Base-by-base conservation (phyloP, 2,113 vertebrate genomes). In the Hydrolagus affinis region DNA sequence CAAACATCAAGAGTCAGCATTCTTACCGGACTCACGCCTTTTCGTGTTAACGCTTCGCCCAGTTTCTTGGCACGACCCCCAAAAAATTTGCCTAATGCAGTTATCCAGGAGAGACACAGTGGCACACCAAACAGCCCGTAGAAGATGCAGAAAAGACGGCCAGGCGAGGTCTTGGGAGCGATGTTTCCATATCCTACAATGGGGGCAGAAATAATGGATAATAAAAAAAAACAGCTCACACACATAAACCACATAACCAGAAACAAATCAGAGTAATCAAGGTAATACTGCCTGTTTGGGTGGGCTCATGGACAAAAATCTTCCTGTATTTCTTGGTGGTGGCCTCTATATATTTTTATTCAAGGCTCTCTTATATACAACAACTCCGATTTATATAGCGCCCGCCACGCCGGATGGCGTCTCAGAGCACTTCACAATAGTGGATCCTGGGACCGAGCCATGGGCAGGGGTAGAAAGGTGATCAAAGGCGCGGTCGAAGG, bases 31-130 rank as follows among this genome's bases (percentile, higher is more conserved):
- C 96, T 95, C 86, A 97, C 90, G 1, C 98, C 97, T 94, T 95
- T 97, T 91, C 95, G 97, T 0, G 95, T 98, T 64, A 99, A 95
- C 90, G 93, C 98, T 86, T 96, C 95, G 86, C 98, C 98, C 87
- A 99, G 88, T 88, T 96, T 95, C 90, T 99, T 99, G 86, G 97
- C 96, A 87, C 97, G 94, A 86, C 98, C 98, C 12, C 96, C 98
- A 56, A 99, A 99, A 91, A 99, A 99, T 92, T 98, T 99, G 56
- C 98, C 98, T 73, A 99, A 91, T 88, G 98, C 98, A 86, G 96
- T 99, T 92, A 99, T 98, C 98, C 98, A 99, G 0, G 96, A 97
- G 86, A 99, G 92, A 88, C 98, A 99, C 71, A 99, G 91, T 0
- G 98, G 98, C 28, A 98, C 96, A 59, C 98, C 98, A 56, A 98